Evolutionary conservation across 2,113 vertebrate genomes (phyloP), one percentile per base, ranked within the genome.

Genomic region (Panthera uncia): DNA sequence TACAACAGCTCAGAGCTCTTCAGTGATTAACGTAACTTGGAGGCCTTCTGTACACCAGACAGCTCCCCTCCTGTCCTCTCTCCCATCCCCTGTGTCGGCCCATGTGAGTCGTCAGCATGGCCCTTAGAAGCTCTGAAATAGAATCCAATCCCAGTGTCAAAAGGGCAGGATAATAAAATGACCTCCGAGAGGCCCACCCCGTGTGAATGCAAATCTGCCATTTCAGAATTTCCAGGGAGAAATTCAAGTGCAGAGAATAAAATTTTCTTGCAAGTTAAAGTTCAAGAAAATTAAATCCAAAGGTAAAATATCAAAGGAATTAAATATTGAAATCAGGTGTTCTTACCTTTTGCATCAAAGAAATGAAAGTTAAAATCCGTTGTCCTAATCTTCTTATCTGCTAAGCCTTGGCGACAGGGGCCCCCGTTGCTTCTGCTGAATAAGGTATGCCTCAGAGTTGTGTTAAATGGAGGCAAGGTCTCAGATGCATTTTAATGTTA

Each of bases 241-340:
- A 85, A 78, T 90, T 68, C 50, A 65, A 69, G 36, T 23, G 38
- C 88, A 85, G 76, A 84, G 69, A 27, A 68, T 68, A 68, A 41
- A 76, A 83, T 52, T 57, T 55, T 13, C 69, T 91, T 78, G 5
- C 10, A 61, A 57, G 71, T 45, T 88, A 80, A 66, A 90, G 57
- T 45, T 66, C 71, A 85, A 36, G 27, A 79, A 79, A 63, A 91
- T 86, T 91, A 50, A 84, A 95, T 36, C 48, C 80, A 85, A 85
- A 86, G 29, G 16, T 86, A 86, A 79, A 91, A 91, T 79, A 85
- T 61, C 71, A 69, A 91, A 91, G 80, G 31, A 79, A 85, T 85
- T 86, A 69, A 95, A 57, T 79, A 27, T 74, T 36, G n/a, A 95
- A 85, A 79, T 69, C 23, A 23, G 23, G 29, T 69, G 55, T 78